A percentile compares a stretch with the other conserved stretches of the same genome.
Conservation (phyloP, 2,888 invertebrate genomes). For the Temnothorax rugatulus region DNA sequence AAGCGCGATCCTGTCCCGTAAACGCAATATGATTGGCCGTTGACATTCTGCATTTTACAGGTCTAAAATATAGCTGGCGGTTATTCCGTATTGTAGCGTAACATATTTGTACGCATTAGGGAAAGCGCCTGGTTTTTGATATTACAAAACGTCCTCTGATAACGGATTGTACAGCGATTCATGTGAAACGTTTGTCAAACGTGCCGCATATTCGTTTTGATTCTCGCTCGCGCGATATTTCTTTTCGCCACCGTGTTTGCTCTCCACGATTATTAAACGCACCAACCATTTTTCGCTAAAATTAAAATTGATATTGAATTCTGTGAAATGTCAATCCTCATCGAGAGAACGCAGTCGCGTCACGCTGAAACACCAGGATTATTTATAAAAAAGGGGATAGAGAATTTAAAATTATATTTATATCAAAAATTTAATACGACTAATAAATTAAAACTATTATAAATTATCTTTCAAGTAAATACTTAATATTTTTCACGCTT, state of each 20-base stretch:
- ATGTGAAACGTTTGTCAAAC: conserved; percentile 51
- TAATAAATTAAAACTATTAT: not conserved
- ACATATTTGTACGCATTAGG: conserved; percentile 47
- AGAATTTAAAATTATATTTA: not conserved
- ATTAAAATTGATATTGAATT: conserved; percentile 47
- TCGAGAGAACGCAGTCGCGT: not conserved
- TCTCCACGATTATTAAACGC: conserved; percentile 49
- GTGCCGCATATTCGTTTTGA: conserved; percentile 45
- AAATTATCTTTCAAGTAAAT: not conserved
- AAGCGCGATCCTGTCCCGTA: conserved; percentile 20
- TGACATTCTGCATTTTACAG: conserved; percentile 36
- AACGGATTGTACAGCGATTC: conserved; percentile 50
- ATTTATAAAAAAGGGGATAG: not conserved
- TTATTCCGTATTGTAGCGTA: conserved; percentile 38
- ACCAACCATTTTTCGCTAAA: conserved; percentile 29
- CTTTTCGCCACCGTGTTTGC: conserved; percentile 41
- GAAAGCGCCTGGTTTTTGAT: conserved; percentile 17
- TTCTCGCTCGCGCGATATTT: conserved; percentile 42
- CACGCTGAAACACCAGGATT: not conserved
- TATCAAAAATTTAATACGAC: not conserved
- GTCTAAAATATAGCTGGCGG: conserved; percentile 34
- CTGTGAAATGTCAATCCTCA: conserved; percentile 10
- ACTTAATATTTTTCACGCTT: not conserved
- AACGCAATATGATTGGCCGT: conserved; percentile 32
- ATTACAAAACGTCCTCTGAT: conserved; percentile 47